phyloP scores from a whole-genome alignment of 1,140 invertebrate genomes.

The Drosophila novamexicana region DNA sequence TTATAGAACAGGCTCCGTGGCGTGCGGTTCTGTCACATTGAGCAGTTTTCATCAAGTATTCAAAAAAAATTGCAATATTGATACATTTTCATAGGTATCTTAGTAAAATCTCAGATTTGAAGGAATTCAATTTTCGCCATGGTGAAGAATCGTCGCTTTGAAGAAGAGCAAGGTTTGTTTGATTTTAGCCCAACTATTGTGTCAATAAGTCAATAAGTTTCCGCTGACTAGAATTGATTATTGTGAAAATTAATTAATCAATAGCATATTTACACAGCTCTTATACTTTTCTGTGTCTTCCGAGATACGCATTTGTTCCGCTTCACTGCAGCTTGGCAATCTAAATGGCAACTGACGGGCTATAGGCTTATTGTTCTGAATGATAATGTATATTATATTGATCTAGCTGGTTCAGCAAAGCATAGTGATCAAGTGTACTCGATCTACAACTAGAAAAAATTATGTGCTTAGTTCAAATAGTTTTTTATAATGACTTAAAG shows the following conservation, averaged over 20 bases:
- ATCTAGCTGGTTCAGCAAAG: not conserved
- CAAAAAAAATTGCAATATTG: not conserved
- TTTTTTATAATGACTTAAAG: too few species aligned
- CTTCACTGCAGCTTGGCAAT: conserved; percentile 10
- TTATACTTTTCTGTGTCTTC: not conserved
- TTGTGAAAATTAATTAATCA: not conserved
- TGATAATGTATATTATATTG: not conserved
- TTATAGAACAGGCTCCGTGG: conserved; percentile 56
- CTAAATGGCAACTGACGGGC: too few species aligned
- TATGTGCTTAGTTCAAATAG: not conserved
- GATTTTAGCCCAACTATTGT: not conserved
- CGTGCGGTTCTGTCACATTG: conserved; percentile 45
- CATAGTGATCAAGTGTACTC: not conserved
- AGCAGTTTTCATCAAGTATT: conserved; percentile 14
- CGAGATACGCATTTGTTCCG: conserved; percentile 8
- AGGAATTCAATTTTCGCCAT: conserved; percentile 15
- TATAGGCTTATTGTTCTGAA: not conserved
- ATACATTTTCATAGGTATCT: not conserved
- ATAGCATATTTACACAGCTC: conserved; percentile 7
- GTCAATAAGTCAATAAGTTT: not conserved
- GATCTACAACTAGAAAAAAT: not conserved
- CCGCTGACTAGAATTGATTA: not conserved
- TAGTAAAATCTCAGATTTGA: too few species aligned
- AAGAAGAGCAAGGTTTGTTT: conserved; percentile 59
- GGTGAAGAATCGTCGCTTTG: conserved; percentile 71